Percentiles rank a stretch among this genome's conserved stretches.
Conservation (phyloP, 2,888 invertebrate genomes). For the Caenorhabditis wallacei region DNA sequence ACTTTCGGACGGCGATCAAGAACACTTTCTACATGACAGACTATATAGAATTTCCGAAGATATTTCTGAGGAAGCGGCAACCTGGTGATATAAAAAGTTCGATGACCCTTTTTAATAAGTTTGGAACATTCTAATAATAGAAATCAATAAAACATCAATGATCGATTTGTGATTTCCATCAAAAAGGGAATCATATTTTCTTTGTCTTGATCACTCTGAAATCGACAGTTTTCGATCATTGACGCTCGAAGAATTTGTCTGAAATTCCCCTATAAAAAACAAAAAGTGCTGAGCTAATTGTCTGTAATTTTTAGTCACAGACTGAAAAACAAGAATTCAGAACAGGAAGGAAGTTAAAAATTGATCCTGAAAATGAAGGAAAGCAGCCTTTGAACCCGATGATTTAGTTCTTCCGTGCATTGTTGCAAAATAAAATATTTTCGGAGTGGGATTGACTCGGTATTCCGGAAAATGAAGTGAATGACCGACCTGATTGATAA, state of each 20-base stretch:
- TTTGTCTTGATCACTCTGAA: background rate
- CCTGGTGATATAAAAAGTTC: constrained; percentile 1
- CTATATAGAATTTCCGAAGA: background rate
- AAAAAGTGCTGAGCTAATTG: constrained; percentile 16
- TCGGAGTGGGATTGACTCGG: constrained; percentile 37
- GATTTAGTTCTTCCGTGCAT: constrained; percentile 12
- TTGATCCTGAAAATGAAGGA: background rate
- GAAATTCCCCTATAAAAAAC: constrained; percentile 6
- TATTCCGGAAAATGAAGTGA: constrained; percentile 45
- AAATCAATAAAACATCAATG: constrained; percentile 18
- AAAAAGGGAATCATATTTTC: background rate
- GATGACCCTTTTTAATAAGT: constrained; percentile 13
- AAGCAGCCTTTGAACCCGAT: background rate
- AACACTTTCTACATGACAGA: too few relatives aligned
- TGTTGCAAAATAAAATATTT: constrained; percentile 23
- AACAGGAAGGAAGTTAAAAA: constrained; percentile 5
- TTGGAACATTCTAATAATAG: constrained; percentile 12
- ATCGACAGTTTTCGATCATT: background rate
- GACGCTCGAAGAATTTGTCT: background rate
- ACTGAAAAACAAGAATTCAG: background rate
- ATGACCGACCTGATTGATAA: constrained; percentile 48
- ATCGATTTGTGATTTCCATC: constrained; percentile 30
- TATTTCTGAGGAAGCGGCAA: background rate
- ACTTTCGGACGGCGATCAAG: too few relatives aligned
- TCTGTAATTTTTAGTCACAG: constrained; percentile 26